A percentile compares a stretch with the other conserved stretches of the same genome.
Conservation (phyloP, 2,113 vertebrate species). For the Saguinus imperator region DNA sequence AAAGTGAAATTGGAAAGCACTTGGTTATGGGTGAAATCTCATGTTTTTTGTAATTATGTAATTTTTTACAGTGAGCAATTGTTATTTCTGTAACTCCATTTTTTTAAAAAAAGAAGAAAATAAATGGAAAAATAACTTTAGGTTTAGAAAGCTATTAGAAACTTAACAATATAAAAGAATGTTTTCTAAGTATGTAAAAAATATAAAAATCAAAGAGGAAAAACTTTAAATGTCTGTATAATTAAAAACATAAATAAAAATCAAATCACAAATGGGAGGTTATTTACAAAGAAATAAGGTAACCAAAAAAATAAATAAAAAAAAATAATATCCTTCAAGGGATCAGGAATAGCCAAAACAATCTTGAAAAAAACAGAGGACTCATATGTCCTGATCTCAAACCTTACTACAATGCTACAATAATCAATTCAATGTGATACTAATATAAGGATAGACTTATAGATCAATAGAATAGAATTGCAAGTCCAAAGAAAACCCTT, state of each 20-base stretch:
- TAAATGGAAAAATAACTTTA: background rate
- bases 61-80: background rate
- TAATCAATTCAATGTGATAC: background rate
- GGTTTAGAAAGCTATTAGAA: background rate
- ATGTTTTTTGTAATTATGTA: background rate
- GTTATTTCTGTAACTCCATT: background rate
- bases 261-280: background rate
- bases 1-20: background rate
- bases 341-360: background rate
- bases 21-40: background rate
- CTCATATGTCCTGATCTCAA: background rate
- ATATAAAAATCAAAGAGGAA: background rate
- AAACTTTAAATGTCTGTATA: background rate
- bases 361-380: background rate
- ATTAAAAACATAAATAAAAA: background rate
- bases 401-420: background rate
- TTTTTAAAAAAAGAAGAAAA: background rate
- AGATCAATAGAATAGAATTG: background rate
- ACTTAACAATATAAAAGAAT: background rate
- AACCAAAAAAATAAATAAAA: background rate
- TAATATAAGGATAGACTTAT: background rate
- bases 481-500: background rate
- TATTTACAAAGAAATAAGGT: background rate
- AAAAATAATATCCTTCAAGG: background rate
- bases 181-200: background rate